phyloP scores from a whole-genome alignment of 2,797 vertebrate genomes.

The Trematomus bernacchii region DNA sequence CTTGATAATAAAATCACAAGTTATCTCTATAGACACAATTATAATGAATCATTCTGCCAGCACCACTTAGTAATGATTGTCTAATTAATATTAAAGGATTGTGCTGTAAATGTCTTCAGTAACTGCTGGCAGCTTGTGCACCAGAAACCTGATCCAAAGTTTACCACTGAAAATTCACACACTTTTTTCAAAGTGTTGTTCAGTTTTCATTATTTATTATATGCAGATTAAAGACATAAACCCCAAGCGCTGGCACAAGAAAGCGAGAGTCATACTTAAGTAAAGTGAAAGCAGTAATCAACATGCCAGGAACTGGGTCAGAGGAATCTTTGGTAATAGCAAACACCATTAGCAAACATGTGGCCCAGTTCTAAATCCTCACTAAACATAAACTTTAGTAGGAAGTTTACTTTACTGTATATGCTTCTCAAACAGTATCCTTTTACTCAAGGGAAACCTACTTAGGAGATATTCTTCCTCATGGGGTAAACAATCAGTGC shows the following conservation, averaged over 20 bases:
- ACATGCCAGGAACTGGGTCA: conserved; percentile 50
- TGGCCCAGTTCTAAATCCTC: conserved; percentile 57
- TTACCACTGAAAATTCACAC: conserved; percentile 15
- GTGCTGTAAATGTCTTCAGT: neutral
- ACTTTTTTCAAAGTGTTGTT: neutral
- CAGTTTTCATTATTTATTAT: conserved; percentile 40
- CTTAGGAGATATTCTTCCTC: neutral
- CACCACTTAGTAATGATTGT: neutral
- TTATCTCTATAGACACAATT: neutral
- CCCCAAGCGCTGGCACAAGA: conserved; percentile 21
- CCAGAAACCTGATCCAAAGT: conserved; percentile 17
- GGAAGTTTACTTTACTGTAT: conserved; percentile 28
- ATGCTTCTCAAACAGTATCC: conserved; percentile 10
- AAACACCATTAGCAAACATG: conserved; percentile 62
- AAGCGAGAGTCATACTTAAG: conserved; percentile 40
- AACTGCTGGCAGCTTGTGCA: neutral
- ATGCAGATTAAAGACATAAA: conserved; percentile 43
- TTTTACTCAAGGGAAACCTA: conserved; percentile 6
- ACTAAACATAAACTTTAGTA: conserved; percentile 30
- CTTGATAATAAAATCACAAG: neutral
- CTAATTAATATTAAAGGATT: conserved; percentile 4
- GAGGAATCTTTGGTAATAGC: conserved; percentile 43
- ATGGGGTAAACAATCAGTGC: neutral
- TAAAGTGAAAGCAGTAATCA: conserved; percentile 53
- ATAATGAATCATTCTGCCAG: neutral